A percentile compares a stretch with the other conserved stretches of the same genome.
These are phyloP conservation scores for Odobenus rosmarus DNA, from an alignment of 2,113 vertebrate genomes.

Conservation along the genomic window DNA sequence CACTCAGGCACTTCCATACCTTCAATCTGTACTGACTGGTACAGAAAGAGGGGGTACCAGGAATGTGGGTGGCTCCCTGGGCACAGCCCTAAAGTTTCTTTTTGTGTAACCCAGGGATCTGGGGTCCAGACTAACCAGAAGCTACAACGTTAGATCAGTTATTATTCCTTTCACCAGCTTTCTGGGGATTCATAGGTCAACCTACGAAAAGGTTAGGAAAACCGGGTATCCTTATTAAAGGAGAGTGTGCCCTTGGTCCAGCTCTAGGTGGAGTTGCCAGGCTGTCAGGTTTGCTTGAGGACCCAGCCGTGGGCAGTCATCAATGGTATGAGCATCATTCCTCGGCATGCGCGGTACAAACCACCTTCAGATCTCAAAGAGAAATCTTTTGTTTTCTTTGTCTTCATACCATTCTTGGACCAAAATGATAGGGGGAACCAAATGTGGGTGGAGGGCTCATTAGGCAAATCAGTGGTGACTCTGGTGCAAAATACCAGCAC, in stretches of 20 bases:
- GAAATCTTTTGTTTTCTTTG: not conserved
- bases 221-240: not conserved
- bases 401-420: conserved; percentile 6
- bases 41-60: not conserved
- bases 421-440: not conserved
- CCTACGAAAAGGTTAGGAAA: not conserved
- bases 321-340: not conserved
- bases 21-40: not conserved
- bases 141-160: not conserved
- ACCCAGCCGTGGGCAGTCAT: not conserved
- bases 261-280: not conserved
- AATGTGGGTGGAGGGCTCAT: not conserved
- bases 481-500: not conserved
- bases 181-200: not conserved
- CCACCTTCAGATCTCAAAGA: not conserved
- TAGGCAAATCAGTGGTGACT: conserved; percentile 9
- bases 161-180: not conserved
- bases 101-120: not conserved
- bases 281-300: not conserved
- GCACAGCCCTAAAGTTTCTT: not conserved
- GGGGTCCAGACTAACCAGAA: not conserved
- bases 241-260: not conserved
- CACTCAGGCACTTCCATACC: not conserved
- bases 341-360: not conserved
- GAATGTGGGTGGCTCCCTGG: not conserved